Evolutionary conservation across 2,888 invertebrate species (phyloP).

Genomic region (Agriopis marginaria): DNA sequence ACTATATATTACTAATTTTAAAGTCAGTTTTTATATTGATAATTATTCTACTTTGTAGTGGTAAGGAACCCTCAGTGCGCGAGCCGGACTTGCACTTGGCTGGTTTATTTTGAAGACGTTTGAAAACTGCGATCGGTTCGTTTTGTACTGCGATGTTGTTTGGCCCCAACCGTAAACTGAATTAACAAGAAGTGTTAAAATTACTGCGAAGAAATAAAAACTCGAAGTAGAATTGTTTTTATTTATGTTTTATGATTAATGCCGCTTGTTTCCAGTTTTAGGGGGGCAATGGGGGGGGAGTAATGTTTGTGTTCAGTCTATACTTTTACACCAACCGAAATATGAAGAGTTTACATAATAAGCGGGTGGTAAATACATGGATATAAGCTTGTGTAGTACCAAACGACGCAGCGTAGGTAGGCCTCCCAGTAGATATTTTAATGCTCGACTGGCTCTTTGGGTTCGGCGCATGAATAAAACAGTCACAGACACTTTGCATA

Average conservation of each 20-base stretch:
- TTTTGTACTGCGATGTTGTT: background rate
- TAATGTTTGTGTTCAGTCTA: conserved; percentile 26
- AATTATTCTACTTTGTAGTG: too few species aligned
- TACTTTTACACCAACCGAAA: conserved; percentile 16
- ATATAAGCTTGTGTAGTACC: background rate
- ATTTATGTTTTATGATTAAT: conserved; percentile 49
- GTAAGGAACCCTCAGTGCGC: too few species aligned
- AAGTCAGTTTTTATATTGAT: too few species aligned
- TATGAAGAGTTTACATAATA: background rate
- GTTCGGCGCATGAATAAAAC: too few species aligned
- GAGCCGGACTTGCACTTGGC: too few species aligned
- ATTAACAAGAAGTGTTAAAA: conserved; percentile 28
- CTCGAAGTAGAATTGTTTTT: conserved; percentile 40
- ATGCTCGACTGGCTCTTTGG: too few species aligned
- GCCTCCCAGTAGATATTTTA: too few species aligned
- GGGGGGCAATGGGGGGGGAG: conserved; percentile 10
- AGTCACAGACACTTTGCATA: too few species aligned
- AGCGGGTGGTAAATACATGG: background rate
- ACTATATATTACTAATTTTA: too few species aligned
- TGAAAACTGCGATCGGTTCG: background rate
- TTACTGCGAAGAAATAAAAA: conserved; percentile 33
- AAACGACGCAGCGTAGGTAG: too few species aligned
- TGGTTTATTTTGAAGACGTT: too few species aligned
- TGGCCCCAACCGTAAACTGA: conserved; percentile 9
- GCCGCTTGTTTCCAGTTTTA: conserved; percentile 43